A percentile compares a stretch with the other conserved stretches of the same genome.
These are phyloP conservation scores for Scylla paramamosain DNA, from an alignment of 1,140 invertebrate species.

Conservation along the genomic window DNA sequence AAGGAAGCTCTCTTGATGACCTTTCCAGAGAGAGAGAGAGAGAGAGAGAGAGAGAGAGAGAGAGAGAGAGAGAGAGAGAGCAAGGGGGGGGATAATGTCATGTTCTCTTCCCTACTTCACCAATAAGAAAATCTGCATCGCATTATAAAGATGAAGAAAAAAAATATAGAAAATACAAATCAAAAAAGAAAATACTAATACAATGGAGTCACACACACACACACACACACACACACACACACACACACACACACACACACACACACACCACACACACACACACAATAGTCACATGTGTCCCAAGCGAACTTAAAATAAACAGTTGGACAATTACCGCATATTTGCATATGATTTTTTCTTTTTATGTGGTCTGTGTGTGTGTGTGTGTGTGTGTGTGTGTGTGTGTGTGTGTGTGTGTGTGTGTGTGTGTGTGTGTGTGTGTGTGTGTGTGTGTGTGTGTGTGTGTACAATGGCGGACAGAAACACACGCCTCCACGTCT, in stretches of 20 bases:
- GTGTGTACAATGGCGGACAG: background rate
- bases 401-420: background rate
- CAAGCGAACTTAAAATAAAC: background rate
- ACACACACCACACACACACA: slow-evolving; percentile 5
- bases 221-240: background rate
- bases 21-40: too few relatives aligned
- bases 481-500: background rate
- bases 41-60: too few relatives aligned
- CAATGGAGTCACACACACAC: background rate
- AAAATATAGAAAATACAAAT: too few relatives aligned
- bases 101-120: too few relatives aligned
- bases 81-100: too few relatives aligned
- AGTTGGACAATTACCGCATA: background rate
- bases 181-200: too few relatives aligned
- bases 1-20: too few relatives aligned
- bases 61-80: too few relatives aligned
- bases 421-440: background rate
- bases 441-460: background rate
- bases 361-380: background rate
- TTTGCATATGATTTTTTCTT: background rate
- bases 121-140: too few relatives aligned
- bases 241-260: background rate
- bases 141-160: too few relatives aligned
- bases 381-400: background rate
- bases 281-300: background rate